Evolutionary conservation across 2,888 invertebrate species (phyloP).

Genomic region (Phymatocera aterrima): DNA sequence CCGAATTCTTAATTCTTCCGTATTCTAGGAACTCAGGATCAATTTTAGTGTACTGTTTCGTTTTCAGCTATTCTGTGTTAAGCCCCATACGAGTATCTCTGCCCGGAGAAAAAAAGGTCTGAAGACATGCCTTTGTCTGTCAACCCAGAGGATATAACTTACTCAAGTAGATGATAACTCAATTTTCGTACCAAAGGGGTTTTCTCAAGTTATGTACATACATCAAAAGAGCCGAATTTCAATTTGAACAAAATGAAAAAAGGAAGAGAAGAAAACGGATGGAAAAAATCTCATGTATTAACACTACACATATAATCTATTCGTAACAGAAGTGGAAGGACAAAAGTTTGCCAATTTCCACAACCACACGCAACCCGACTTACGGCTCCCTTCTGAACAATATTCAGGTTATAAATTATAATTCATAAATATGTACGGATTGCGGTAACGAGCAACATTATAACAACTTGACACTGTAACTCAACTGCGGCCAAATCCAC

Average conservation of each 20-base stretch:
- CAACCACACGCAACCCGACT: not conserved
- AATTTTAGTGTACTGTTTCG: not conserved
- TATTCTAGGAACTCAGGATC: conserved; percentile 9
- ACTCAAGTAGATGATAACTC: conserved; percentile 38
- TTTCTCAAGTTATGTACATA: conserved; percentile 19
- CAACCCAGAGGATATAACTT: conserved; percentile 25
- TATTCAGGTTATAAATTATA: not conserved
- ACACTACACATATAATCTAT: too few relatives aligned
- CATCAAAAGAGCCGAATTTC: conserved; percentile 19
- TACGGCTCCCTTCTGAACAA: conserved; percentile 15
- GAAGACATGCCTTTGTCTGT: conserved; percentile 16
- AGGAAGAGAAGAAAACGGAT: not conserved
- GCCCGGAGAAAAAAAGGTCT: not conserved
- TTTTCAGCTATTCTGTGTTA: not conserved
- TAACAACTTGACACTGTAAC: conserved; percentile 2
- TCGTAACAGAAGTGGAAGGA: too few relatives aligned
- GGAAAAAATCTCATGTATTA: not conserved
- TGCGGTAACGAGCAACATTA: not conserved
- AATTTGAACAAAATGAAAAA: not conserved
- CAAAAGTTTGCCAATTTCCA: not conserved
- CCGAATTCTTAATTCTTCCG: conserved; percentile 1
- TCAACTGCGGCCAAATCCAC: conserved; percentile 22
- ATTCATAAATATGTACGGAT: conserved; percentile 7
- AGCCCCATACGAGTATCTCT: not conserved
- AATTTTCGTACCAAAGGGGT: conserved; percentile 19